Evolutionary conservation across 2,888 invertebrate species (phyloP).

Genomic region (Autographa pulchrina): DNA sequence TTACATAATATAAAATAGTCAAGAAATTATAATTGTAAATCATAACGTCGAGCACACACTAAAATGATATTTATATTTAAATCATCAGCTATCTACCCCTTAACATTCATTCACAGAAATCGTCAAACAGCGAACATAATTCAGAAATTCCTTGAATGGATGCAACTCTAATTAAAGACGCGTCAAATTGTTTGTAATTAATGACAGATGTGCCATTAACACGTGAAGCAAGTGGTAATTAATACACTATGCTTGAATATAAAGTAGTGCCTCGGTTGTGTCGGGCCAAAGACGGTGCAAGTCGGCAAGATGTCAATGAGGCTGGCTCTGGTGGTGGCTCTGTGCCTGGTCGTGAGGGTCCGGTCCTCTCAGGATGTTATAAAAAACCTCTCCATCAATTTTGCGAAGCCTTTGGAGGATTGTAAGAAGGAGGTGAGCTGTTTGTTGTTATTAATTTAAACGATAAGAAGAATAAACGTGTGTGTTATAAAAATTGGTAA

Average conservation of each 20-base stretch:
- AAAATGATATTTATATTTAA: no score
- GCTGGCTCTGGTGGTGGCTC: constrained; percentile 47
- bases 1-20: not conserved
- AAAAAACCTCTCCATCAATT: constrained; percentile 63
- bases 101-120: not conserved
- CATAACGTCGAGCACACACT: no score
- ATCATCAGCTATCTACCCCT: not conserved
- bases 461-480: no score
- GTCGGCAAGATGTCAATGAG: constrained; percentile 41
- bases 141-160: constrained; percentile 37
- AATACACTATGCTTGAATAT: constrained; percentile 36
- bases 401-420: constrained; percentile 65
- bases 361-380: constrained; percentile 68
- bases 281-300: constrained; percentile 25
- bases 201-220: constrained; percentile 27
- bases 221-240: constrained; percentile 29
- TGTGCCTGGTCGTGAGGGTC: constrained; percentile 52
- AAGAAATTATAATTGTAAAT: no score
- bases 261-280: constrained; percentile 15
- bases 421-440: constrained; percentile 70
- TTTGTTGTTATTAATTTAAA: no score
- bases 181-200: constrained; percentile 27
- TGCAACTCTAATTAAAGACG: not conserved
- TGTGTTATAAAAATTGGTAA: no score
- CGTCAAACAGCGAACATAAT: constrained; percentile 8